phyloP scores from a whole-genome alignment of 1,140 invertebrate species.

The Steinernema feltiae region DNA sequence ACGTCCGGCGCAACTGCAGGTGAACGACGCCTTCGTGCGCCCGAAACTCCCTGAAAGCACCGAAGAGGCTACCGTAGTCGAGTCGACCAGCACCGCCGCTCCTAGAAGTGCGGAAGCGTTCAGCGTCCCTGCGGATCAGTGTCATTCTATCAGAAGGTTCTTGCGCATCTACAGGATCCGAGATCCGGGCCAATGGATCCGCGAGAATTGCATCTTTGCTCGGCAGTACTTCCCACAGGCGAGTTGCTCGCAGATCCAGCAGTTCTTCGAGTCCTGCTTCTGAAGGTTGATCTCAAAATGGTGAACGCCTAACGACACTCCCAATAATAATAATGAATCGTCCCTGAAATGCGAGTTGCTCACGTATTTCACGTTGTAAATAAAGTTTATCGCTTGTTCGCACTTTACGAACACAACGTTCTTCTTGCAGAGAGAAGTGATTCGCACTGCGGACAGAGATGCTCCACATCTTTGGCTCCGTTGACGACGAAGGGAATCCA shows the following conservation, averaged over 20 bases:
- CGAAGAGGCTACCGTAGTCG: not conserved
- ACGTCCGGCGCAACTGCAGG: not conserved
- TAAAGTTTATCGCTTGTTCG: not conserved
- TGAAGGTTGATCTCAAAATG: not conserved
- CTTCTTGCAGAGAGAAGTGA: not conserved
- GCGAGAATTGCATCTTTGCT: not conserved
- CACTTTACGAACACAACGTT: not conserved
- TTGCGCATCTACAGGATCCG: not conserved
- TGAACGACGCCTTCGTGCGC: not conserved
- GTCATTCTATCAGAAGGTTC: not conserved
- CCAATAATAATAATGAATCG: no score
- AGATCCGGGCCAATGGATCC: not conserved
- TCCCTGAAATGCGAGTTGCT: not conserved
- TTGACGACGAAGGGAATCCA: not conserved
- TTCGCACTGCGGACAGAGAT: constrained; percentile 5
- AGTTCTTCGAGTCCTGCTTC: constrained; percentile 11
- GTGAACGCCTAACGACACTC: not conserved
- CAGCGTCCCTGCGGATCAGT: not conserved
- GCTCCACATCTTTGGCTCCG: not conserved
- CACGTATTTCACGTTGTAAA: not conserved
- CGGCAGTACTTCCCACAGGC: not conserved
- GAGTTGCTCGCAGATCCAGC: not conserved
- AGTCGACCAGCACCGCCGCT: not conserved
- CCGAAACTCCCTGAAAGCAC: not conserved
- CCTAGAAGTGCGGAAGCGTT: not conserved